phyloP scores from a whole-genome alignment of 2,888 invertebrate genomes.

The Caenorhabditis sp. region DNA sequence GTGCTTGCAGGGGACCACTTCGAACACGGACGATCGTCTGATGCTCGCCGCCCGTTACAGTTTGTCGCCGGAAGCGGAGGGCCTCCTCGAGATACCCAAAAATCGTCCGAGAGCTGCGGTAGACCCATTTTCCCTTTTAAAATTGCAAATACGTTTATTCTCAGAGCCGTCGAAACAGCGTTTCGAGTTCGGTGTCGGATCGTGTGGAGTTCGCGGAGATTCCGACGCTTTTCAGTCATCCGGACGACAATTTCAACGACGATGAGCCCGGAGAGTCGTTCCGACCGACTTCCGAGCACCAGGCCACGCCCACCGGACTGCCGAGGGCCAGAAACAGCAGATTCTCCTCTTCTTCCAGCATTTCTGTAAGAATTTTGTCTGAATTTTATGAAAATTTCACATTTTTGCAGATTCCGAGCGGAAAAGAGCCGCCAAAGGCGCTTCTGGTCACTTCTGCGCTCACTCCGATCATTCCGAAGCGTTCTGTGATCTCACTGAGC shows the following conservation, averaged over 20 bases:
- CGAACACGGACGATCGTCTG: slow-evolving; percentile 51
- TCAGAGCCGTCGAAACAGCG: background rate
- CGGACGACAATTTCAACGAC: slow-evolving; percentile 42
- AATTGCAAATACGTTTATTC: no score
- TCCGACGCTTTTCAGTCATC: slow-evolving; percentile 54
- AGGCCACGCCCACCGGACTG: slow-evolving; percentile 14
- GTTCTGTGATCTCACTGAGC: background rate
- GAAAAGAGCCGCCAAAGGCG: slow-evolving; percentile 22
- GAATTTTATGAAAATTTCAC: no score
- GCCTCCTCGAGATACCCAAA: slow-evolving; percentile 24
- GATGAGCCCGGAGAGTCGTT: slow-evolving; percentile 24
- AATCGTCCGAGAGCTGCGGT: no score
- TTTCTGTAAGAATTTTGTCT: no score
- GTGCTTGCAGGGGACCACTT: slow-evolving; percentile 14
- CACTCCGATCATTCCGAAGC: slow-evolving; percentile 41
- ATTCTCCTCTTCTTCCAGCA: slow-evolving; percentile 19
- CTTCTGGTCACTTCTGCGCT: slow-evolving; percentile 38
- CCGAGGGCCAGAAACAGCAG: background rate
- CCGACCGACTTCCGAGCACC: slow-evolving; percentile 44
- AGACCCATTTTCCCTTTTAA: no score
- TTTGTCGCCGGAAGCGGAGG: slow-evolving; percentile 46
- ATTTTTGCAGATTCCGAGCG: slow-evolving; percentile 1
- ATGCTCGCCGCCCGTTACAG: slow-evolving; percentile 31
- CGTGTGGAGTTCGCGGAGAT: slow-evolving; percentile 31
- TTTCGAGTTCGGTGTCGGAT: background rate